Evolutionary conservation across 1,140 invertebrate species (phyloP).

Genomic region (Trinorchestia longiramus): DNA sequence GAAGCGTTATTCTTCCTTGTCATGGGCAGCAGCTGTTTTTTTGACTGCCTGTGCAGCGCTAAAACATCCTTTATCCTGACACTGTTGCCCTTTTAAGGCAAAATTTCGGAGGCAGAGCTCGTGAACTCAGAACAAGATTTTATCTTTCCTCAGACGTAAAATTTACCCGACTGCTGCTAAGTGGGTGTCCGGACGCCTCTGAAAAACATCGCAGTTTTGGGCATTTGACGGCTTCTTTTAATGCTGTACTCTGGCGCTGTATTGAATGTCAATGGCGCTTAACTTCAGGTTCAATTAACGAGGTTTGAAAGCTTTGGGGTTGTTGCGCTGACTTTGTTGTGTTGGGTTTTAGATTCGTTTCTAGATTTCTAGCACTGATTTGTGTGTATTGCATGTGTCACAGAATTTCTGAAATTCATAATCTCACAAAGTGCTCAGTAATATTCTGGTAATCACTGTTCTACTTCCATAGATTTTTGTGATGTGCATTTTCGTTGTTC

Average conservation of each 20-base stretch:
- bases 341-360: background rate
- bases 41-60: background rate
- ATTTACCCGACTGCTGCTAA: constrained; percentile 31
- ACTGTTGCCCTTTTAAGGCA: constrained; percentile 44
- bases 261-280: background rate
- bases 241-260: background rate
- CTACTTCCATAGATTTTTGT: too few relatives aligned
- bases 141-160: constrained; percentile 50
- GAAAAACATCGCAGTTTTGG: constrained; percentile 24
- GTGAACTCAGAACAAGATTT: constrained; percentile 33
- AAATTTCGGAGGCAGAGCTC: constrained; percentile 27
- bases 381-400: too few relatives aligned
- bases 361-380: too few relatives aligned
- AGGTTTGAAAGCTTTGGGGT: background rate
- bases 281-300: background rate
- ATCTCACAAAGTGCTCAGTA: too few relatives aligned
- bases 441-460: too few relatives aligned
- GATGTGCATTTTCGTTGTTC: too few relatives aligned
- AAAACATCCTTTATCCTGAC: constrained; percentile 49
- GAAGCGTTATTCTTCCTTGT: constrained; percentile 36
- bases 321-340: background rate
- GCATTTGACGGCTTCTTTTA: background rate
- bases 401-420: too few relatives aligned
- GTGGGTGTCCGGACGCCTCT: constrained; percentile 5
- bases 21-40: constrained; percentile 33